Conservation (phyloP, 2,797 vertebrate species). For the Crossoptilon crossoptilon region DNA sequence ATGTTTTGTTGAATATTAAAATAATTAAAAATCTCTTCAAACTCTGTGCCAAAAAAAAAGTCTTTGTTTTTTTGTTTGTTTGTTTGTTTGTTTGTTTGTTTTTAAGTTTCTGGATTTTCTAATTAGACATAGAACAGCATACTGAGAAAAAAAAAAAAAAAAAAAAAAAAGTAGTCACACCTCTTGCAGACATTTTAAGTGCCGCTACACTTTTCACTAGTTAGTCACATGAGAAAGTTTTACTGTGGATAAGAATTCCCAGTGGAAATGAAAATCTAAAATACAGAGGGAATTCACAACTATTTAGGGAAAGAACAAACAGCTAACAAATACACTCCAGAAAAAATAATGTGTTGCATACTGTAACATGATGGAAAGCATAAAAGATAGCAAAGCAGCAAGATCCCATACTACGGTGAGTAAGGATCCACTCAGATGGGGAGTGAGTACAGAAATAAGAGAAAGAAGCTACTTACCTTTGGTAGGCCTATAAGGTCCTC, state of each 20-base stretch:
- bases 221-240: neutral
- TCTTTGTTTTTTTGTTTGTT: no score
- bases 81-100: no score
- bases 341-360: neutral
- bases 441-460: no score
- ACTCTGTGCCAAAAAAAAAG: no score
- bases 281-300: neutral
- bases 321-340: neutral
- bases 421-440: no score
- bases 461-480: no score
- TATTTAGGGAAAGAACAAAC: neutral
- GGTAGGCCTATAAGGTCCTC: no score
- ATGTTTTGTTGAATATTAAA: neutral
- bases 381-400: no score
- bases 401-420: no score
- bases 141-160: neutral
- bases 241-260: neutral
- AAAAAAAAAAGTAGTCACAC: neutral
- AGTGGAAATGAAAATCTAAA: neutral
- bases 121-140: neutral
- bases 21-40: no score
- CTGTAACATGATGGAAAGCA: no score
- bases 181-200: neutral
- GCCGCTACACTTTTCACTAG: neutral
- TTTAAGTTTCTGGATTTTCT: neutral